phyloP scores from a whole-genome alignment of 2,797 vertebrate species.

The Microchirus variegatus region DNA sequence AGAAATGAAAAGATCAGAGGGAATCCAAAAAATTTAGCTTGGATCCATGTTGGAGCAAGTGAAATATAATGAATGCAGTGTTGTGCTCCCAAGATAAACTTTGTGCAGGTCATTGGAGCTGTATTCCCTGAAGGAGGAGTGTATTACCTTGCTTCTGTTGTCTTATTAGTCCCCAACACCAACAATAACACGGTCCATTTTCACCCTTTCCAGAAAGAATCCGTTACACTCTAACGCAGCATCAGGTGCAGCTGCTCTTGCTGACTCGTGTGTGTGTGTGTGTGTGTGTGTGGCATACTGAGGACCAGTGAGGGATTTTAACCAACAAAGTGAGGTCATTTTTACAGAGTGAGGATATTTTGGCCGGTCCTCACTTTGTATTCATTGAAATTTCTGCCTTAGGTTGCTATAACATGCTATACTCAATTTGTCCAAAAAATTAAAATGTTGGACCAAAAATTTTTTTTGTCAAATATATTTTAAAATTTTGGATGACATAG shows the following conservation, averaged over 20 bases:
- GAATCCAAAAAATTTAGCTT: constrained; percentile 15
- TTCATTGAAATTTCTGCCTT: no score
- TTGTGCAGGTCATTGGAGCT: constrained; percentile 29
- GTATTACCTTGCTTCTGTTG: constrained; percentile 53
- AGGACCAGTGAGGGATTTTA: no score
- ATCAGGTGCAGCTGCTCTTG: constrained; percentile 62
- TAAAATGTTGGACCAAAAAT: no score
- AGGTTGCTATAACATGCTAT: no score
- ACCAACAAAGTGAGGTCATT: no score
- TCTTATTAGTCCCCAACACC: constrained; percentile 36
- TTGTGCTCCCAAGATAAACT: constrained; percentile 24
- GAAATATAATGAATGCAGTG: constrained; percentile 31
- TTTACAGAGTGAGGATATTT: no score
- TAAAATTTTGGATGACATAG: no score
- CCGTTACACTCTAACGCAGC: constrained; percentile 47
- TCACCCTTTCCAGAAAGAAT: constrained; percentile 39
- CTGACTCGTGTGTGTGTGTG: constrained; percentile 24
- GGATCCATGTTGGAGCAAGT: constrained; percentile 41
- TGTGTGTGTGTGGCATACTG: neutral
- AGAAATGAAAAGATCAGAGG: constrained; percentile 16
- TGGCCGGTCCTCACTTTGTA: no score
- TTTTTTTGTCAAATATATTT: no score
- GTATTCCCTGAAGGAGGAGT: constrained; percentile 46
- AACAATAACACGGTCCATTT: constrained; percentile 11
- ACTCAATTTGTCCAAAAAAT: no score